These are phyloP conservation scores for Dioctria linearis DNA, from an alignment of 2,888 invertebrate genomes.

Conservation along the genomic window DNA sequence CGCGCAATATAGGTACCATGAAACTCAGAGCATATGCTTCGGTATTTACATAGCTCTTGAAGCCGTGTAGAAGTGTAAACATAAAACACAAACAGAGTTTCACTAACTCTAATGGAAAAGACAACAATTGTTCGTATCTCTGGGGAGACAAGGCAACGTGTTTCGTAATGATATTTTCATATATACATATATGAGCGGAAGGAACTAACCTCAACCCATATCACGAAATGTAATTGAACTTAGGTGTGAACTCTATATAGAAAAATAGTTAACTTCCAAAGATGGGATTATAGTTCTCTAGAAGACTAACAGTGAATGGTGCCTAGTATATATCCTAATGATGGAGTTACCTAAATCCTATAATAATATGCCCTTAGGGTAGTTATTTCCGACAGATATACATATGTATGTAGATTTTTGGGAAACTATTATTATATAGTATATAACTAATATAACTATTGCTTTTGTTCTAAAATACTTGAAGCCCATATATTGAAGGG, in stretches of 20 bases:
- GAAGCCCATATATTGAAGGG: too few species aligned
- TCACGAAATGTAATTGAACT: slow-evolving; percentile 28
- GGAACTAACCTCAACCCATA: neutral
- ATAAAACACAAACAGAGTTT: slow-evolving; percentile 31
- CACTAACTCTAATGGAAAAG: slow-evolving; percentile 41
- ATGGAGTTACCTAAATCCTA: too few species aligned
- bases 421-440: too few species aligned
- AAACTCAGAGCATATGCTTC: neutral
- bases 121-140: slow-evolving; percentile 37
- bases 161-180: neutral
- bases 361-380: too few species aligned
- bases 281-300: too few species aligned
- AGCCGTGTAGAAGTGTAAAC: slow-evolving; percentile 35
- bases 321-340: too few species aligned
- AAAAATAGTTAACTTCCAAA: slow-evolving; percentile 27
- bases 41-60: slow-evolving; percentile 24
- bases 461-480: too few species aligned
- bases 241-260: slow-evolving; percentile 20
- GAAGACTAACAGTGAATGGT: too few species aligned
- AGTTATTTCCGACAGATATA: too few species aligned
- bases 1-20: neutral
- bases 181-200: slow-evolving; percentile 5
- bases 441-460: too few species aligned
- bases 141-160: slow-evolving; percentile 15
- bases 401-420: too few species aligned